Base-by-base conservation (phyloP, 2,888 invertebrate genomes). In the Sesia bembeciformis region DNA sequence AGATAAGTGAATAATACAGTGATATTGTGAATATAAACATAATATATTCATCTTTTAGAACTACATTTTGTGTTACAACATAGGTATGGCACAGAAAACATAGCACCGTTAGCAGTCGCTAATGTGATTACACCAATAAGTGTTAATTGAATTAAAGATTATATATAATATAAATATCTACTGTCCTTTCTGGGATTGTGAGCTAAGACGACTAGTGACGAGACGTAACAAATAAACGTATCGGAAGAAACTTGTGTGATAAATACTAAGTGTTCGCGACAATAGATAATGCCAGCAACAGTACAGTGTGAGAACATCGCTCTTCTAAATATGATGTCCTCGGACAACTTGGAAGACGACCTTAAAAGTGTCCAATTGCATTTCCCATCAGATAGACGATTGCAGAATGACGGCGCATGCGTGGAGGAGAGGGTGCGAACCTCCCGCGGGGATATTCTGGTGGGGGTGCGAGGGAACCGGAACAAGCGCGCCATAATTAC, bases 401-500 rank as follows among this genome's bases (percentile, higher is more conserved):
- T 84, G 65, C 84, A 84, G 67, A 85, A 84, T 68, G 87, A 84
- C 72, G 87, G 86, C 88, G 88, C 88, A 86, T 89, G 88, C 87
- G 84, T 84, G 61, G 90, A 90, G 63, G 94, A 95, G 69, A 92
- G 95, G 74, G 96, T 99, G 67, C 95, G 96, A 81, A 98, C 98
- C 54, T 96, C 96, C 75, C 94, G 94, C 81, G 98, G 99, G 60
- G 94, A 94, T 68, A 90, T 99, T 68, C 92, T 97, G 71, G 98
- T 99, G 57, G 97, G 97, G 58, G 94, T 98, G 67, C 97, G 98
- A 82, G 99, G 99, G 60, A 96, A 97, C 83, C 93, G 95, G 66
- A 92, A 92, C 68, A 97, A 97, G 86, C 96, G 96, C 62, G 97
- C 98, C 66, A 97, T 99, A 72, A 70, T 99, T 74, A 99, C 99